Evolutionary conservation across 2,888 invertebrate species (phyloP).

Genomic region (Byasa hedistus): DNA sequence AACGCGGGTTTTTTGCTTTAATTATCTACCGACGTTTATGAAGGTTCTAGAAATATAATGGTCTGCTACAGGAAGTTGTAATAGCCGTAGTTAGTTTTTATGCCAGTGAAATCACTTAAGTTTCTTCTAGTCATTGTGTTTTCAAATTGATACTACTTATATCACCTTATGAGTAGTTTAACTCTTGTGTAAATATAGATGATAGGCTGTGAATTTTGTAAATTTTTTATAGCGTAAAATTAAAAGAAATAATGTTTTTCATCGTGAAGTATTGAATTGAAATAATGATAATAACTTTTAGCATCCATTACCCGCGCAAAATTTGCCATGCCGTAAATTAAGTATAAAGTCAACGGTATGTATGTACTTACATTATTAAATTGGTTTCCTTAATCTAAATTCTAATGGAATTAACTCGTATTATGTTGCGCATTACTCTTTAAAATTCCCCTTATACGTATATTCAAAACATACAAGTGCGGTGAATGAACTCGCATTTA

Average conservation of each 20-base stretch:
- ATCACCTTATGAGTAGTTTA: too few species aligned
- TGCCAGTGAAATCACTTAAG: not conserved
- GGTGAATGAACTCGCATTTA: conserved; percentile 13
- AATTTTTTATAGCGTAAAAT: too few species aligned
- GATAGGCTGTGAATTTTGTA: too few species aligned
- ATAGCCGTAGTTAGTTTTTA: conserved; percentile 5
- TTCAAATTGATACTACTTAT: too few species aligned
- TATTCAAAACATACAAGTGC: conserved; percentile 14
- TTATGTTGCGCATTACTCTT: not conserved
- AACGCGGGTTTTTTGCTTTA: conserved; percentile 19
- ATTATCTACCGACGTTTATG: conserved; percentile 15
- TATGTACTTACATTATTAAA: not conserved
- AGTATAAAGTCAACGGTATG: not conserved
- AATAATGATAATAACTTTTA: too few species aligned
- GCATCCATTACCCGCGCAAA: too few species aligned
- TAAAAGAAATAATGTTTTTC: too few species aligned
- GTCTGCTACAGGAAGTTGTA: conserved; percentile 14
- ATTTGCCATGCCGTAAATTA: not conserved
- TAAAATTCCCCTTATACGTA: not conserved
- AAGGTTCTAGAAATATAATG: conserved; percentile 13
- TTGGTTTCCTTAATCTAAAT: conserved; percentile 2
- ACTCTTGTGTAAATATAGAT: too few species aligned
- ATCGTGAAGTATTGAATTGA: too few species aligned
- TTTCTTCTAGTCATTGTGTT: not conserved
- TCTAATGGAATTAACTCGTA: not conserved